These are phyloP conservation scores for Cyclophora punctaria DNA, from an alignment of 2,888 invertebrate genomes.

Conservation along the genomic window DNA sequence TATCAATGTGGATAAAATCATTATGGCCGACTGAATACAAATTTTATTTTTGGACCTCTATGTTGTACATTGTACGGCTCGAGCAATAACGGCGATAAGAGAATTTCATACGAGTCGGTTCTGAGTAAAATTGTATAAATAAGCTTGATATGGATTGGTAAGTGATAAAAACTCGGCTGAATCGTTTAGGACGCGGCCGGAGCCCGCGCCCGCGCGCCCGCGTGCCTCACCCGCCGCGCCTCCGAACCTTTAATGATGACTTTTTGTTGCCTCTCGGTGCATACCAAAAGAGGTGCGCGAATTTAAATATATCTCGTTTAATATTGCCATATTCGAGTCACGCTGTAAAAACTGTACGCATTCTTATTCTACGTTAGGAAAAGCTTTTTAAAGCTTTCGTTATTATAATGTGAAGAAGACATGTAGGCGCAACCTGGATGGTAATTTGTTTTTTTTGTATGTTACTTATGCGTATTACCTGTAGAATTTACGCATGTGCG, in stretches of 20 bases:
- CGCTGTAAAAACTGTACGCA: conserved; percentile 3
- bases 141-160: conserved; percentile 61
- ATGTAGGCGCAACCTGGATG: too few relatives aligned
- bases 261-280: conserved; percentile 56
- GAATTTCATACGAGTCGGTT: conserved; percentile 36
- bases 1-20: conserved; percentile 19
- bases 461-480: too few relatives aligned
- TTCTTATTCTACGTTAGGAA: not conserved
- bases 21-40: conserved; percentile 15
- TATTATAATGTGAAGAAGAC: too few relatives aligned
- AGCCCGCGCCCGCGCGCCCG: conserved; percentile 46
- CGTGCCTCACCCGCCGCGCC: conserved; percentile 53
- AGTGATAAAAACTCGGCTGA: conserved; percentile 64
- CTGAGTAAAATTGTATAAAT: conserved; percentile 57
- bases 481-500: too few relatives aligned
- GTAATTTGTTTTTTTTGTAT: too few relatives aligned
- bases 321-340: conserved; percentile 7
- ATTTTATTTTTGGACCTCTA: conserved; percentile 15
- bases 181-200: conserved; percentile 51
- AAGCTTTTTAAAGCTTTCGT: too few relatives aligned
- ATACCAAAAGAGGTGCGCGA: conserved; percentile 30
- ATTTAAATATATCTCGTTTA: conserved; percentile 7
- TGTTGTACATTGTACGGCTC: conserved; percentile 7
- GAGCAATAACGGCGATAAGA: conserved; percentile 24
- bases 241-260: conserved; percentile 69